phyloP scores from a whole-genome alignment of 1,140 invertebrate species.

The Megalonaias nervosa region DNA sequence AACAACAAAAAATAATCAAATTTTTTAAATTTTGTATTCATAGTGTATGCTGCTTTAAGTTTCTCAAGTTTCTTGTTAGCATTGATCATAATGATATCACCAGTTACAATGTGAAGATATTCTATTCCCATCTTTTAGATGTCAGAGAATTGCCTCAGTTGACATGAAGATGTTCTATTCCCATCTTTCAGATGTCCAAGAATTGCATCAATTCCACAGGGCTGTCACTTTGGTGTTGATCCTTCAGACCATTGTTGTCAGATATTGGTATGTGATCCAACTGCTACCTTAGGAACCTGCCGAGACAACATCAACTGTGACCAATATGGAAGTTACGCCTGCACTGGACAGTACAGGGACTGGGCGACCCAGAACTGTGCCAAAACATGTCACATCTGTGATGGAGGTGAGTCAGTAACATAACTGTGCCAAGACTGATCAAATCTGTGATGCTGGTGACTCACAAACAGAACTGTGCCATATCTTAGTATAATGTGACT shows the following conservation, averaged over 20 bases:
- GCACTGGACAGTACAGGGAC: conserved; percentile 23
- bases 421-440: no score
- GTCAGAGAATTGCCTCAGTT: conserved; percentile 28
- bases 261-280: conserved; percentile 19
- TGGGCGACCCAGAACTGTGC: conserved; percentile 31
- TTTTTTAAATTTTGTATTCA: no score
- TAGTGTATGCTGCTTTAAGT: no score
- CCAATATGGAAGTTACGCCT: conserved; percentile 25
- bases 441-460: no score
- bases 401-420: conserved; percentile 4
- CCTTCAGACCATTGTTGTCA: conserved; percentile 30
- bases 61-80: background rate
- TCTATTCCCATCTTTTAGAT: conserved; percentile 6
- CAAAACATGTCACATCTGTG: conserved; percentile 28
- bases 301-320: conserved; percentile 24
- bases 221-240: conserved; percentile 24
- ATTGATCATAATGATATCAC: background rate
- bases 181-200: conserved; percentile 19
- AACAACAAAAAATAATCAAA: no score
- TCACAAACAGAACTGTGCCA: conserved; percentile 16
- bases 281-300: conserved; percentile 23
- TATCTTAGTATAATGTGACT: background rate
- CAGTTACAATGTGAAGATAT: no score
- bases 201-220: conserved; percentile 30
- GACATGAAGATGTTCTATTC: background rate